A percentile compares a stretch with the other conserved stretches of the same genome.
phyloP scores from a whole-genome alignment of 2,113 vertebrate genomes.

The Campylomormyrus numenius region DNA sequence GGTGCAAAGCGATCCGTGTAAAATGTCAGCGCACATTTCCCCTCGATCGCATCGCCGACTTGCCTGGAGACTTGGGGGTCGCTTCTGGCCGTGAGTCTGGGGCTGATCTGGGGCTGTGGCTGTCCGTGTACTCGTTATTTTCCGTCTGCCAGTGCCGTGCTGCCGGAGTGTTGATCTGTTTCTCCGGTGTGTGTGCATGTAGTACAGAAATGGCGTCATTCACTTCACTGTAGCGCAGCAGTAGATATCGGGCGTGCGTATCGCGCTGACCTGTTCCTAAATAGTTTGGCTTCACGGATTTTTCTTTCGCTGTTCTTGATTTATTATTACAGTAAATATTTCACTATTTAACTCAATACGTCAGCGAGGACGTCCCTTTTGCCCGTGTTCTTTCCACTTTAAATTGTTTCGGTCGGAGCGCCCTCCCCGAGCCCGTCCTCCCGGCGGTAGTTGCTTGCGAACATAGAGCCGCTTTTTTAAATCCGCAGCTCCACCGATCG shows the following conservation, averaged over 20 bases:
- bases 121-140: neutral
- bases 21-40: conserved; percentile 11
- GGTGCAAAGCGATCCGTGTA: conserved; percentile 6
- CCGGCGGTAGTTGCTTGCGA: neutral
- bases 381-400: neutral
- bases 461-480: neutral
- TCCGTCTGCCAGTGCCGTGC: neutral
- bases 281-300: neutral
- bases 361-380: neutral
- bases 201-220: conserved; percentile 69
- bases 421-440: neutral
- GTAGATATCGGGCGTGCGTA: conserved; percentile 22
- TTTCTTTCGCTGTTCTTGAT: neutral
- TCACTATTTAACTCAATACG: neutral
- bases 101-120: neutral
- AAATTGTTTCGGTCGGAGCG: neutral
- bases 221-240: conserved; percentile 48
- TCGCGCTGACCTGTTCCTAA: conserved; percentile 11
- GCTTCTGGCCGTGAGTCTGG: neutral
- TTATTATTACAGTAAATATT: neutral
- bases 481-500: neutral
- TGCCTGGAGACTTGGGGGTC: neutral
- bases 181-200: conserved; percentile 24
- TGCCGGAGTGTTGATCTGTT: conserved; percentile 7
- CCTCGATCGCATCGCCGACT: neutral